Conservation (phyloP, 2,113 vertebrate species). For the Pedetes capensis region DNA sequence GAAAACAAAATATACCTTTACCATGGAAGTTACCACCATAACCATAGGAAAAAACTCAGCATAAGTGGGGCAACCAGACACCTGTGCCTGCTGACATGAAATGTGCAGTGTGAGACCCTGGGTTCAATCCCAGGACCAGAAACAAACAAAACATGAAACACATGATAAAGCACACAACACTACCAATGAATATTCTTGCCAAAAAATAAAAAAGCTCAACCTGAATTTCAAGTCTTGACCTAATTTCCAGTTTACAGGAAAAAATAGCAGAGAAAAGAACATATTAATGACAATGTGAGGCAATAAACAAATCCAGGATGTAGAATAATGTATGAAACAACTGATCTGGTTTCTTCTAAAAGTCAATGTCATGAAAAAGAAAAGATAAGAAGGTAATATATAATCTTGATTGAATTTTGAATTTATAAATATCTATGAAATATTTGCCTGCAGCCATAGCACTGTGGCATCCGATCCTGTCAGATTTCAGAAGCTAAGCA, state of each 20-base stretch:
- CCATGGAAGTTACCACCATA: neutral
- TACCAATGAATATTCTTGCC: neutral
- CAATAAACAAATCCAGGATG: conserved; percentile 22
- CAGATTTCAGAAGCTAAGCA: no score
- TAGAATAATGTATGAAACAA: neutral
- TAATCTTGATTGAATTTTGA: neutral
- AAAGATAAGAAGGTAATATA: neutral
- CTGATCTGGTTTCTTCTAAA: conserved; percentile 38
- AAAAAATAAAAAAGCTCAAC: neutral
- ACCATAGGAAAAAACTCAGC: neutral
- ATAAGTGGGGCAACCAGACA: neutral
- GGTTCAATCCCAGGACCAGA: neutral
- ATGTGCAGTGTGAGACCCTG: neutral
- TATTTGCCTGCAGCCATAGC: no score
- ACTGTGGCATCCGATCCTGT: no score
- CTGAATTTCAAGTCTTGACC: conserved; percentile 30
- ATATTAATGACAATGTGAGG: conserved; percentile 7
- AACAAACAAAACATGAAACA: neutral
- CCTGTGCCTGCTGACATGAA: neutral
- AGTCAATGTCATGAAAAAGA: neutral
- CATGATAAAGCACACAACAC: neutral
- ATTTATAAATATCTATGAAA: neutral
- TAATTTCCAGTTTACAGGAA: conserved; percentile 54
- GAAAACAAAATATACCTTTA: neutral
- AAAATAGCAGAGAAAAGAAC: neutral